Evolutionary conservation across 2,797 vertebrate species (phyloP).

Genomic region (Cottoperca gobio): DNA sequence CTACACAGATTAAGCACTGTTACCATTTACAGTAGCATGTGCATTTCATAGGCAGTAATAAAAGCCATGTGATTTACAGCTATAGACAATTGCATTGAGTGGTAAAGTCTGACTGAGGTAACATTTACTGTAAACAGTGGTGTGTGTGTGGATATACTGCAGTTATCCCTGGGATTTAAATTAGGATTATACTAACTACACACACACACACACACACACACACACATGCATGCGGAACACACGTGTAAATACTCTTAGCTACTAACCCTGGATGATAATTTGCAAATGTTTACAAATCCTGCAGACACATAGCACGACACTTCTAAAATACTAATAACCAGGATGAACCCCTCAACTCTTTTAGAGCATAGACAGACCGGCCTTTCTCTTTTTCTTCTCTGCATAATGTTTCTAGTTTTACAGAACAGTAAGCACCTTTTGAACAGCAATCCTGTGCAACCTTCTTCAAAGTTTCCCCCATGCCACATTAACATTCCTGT

Average conservation of each 20-base stretch:
- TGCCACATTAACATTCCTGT: conserved; percentile 11
- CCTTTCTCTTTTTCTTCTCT: conserved; percentile 25
- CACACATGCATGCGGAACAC: not conserved
- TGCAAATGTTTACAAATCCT: conserved; percentile 30
- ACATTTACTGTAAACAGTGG: conserved; percentile 43
- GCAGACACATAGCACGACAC: not conserved
- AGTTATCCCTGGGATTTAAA: conserved; percentile 43
- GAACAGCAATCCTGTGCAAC: conserved; percentile 19
- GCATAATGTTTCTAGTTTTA: conserved; percentile 43
- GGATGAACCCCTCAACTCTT: conserved; percentile 11
- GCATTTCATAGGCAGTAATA: conserved; percentile 1
- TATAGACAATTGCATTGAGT: not conserved
- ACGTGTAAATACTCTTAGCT: not conserved
- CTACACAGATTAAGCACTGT: conserved; percentile 1
- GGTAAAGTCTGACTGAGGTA: conserved; percentile 32
- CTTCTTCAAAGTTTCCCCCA: conserved; percentile 24
- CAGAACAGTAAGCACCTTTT: conserved; percentile 27
- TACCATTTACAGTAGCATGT: not conserved
- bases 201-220: not conserved
- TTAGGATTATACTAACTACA: conserved; percentile 16
- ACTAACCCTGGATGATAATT: not conserved
- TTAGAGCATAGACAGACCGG: conserved; percentile 9
- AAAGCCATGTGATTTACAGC: conserved; percentile 11
- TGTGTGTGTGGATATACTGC: conserved; percentile 14
- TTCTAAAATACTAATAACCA: not conserved